Conservation (phyloP, 2,888 invertebrate genomes). For the Xestia c-nigrum region DNA sequence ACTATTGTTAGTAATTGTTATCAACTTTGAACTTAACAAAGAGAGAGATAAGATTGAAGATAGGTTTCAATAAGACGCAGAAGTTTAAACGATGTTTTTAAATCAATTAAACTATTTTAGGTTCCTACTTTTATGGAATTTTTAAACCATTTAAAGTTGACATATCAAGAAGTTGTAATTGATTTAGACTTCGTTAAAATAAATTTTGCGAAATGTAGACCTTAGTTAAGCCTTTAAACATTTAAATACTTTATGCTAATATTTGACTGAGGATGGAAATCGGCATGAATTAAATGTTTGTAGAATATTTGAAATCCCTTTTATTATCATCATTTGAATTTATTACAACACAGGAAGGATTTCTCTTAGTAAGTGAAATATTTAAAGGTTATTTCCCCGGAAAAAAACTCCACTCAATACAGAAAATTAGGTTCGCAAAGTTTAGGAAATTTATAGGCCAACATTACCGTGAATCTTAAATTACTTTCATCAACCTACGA, state of each 20-base stretch:
- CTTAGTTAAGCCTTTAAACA: neutral
- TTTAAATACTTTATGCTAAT: constrained; percentile 5
- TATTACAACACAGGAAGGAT: neutral
- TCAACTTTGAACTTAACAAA: constrained; percentile 45
- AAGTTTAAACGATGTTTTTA: neutral
- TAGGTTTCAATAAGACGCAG: neutral
- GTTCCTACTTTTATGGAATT: neutral
- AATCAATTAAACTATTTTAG: neutral
- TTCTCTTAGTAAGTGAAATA: constrained; percentile 4
- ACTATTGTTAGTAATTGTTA: constrained; percentile 42
- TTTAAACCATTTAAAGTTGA: neutral
- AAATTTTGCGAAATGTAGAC: neutral
- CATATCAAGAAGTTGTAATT: constrained; percentile 5
- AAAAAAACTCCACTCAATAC: neutral
- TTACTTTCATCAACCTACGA: constrained; percentile 13
- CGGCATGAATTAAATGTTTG: neutral
- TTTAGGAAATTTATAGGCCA: constrained; percentile 8
- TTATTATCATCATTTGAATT: neutral
- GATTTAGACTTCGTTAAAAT: constrained; percentile 1
- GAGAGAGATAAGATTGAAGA: constrained; percentile 18
- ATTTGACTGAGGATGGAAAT: neutral
- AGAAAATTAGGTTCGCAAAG: constrained; percentile 6
- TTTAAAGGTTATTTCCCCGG: neutral
- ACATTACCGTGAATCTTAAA: constrained; percentile 12
- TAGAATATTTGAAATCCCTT: neutral